Conservation (phyloP, 2,113 vertebrate genomes). For the Sterrhoptilus dennistouni region DNA sequence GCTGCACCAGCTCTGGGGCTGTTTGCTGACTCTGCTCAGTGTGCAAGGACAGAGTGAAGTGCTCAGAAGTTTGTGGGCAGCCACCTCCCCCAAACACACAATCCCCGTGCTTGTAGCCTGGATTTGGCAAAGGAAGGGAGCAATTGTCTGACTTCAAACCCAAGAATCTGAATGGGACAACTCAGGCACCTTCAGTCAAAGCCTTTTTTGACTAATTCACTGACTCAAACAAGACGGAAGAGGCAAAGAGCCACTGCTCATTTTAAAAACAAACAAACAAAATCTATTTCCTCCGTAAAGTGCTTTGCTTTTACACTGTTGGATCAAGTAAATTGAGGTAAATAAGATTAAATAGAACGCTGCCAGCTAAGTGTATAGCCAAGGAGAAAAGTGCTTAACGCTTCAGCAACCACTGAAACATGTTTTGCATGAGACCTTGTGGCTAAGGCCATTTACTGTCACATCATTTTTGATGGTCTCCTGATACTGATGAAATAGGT, state of each 20-base stretch:
- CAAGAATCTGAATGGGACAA: background rate
- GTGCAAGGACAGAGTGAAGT: background rate
- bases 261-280: background rate
- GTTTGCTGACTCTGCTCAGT: background rate
- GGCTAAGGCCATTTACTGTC: background rate
- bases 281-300: background rate
- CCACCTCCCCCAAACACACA: fast-evolving
- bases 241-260: background rate
- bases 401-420: background rate
- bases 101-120: fast-evolving
- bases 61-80: background rate
- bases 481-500: background rate
- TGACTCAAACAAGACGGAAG: background rate
- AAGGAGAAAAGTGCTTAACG: background rate
- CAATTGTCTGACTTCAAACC: background rate
- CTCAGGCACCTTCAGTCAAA: background rate
- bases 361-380: background rate
- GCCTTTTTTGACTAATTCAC: background rate
- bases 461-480: background rate
- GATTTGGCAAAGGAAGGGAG: background rate
- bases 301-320: background rate
- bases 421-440: background rate
- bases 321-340: background rate
- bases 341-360: background rate
- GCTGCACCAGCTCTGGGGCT: background rate